Conservation (phyloP, 2,113 vertebrate species). For the Silurus glanis region DNA sequence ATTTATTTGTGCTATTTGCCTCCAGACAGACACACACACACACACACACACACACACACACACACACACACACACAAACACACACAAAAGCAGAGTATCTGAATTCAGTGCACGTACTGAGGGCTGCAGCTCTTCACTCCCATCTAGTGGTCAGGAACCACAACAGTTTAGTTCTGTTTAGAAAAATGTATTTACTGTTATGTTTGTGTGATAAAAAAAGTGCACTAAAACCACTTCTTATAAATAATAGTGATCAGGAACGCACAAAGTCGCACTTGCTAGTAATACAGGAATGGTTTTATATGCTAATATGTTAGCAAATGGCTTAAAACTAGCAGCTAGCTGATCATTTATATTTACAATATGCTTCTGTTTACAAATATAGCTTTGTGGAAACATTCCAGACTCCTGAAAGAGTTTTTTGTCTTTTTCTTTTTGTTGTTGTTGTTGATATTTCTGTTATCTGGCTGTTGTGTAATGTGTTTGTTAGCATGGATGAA, state of each 20-base stretch:
- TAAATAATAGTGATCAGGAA: background rate
- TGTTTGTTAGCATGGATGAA: background rate
- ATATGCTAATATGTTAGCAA: background rate
- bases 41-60: background rate
- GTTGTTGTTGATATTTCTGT: no score
- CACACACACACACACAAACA: no score
- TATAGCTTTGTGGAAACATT: background rate
- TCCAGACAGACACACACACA: background rate
- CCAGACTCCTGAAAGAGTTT: background rate
- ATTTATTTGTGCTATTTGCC: background rate
- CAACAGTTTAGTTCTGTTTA: background rate
- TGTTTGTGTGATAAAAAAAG: background rate
- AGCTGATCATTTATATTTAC: no score
- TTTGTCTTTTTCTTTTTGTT: background rate
- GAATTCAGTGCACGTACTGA: background rate
- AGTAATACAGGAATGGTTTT: background rate
- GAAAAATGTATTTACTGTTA: background rate
- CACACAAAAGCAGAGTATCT: background rate
- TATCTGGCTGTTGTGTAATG: no score
- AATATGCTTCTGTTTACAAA: no score
- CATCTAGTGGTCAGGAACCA: conserved; percentile 8
- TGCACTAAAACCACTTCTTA: background rate
- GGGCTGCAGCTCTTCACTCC: conserved; percentile 3
- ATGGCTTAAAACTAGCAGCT: background rate
- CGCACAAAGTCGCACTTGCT: background rate